Evolutionary conservation across 2,888 invertebrate species (phyloP).

Genomic region (Apantesis nais): DNA sequence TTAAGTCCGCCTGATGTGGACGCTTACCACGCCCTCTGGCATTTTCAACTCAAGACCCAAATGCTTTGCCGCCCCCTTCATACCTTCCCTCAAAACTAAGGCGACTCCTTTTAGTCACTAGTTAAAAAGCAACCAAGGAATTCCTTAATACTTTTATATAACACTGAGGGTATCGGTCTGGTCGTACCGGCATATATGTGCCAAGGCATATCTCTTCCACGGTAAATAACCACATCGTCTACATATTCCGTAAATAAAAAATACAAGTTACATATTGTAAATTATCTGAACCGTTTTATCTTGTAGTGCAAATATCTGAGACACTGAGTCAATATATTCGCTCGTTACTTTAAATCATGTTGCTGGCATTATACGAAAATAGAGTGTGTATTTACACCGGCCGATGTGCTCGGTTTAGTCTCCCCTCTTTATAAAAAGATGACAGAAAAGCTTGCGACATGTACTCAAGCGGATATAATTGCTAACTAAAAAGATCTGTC

Average conservation of each 20-base stretch:
- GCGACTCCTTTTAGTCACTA: no score
- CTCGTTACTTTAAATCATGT: slow-evolving; percentile 19
- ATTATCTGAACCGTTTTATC: slow-evolving; percentile 13
- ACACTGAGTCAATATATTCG: slow-evolving; percentile 18
- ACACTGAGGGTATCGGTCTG: no score
- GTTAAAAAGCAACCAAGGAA: neutral
- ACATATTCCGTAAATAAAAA: neutral
- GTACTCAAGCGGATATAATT: slow-evolving; percentile 38
- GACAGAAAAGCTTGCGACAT: slow-evolving; percentile 22
- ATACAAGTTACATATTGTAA: slow-evolving; percentile 6
- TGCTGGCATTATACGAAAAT: slow-evolving; percentile 20
- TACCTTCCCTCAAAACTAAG: neutral
- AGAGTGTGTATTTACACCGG: slow-evolving; percentile 14
- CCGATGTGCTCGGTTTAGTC: slow-evolving; percentile 13
- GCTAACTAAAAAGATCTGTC: slow-evolving; percentile 27
- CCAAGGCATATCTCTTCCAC: neutral
- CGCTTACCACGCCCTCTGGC: neutral
- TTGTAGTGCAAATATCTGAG: slow-evolving; percentile 17
- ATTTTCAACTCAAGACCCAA: no score
- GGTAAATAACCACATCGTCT: neutral
- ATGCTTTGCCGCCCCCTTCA: neutral
- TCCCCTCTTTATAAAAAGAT: slow-evolving; percentile 24
- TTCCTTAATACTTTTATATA: neutral
- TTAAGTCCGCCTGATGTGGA: neutral
- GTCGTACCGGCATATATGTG: neutral